A percentile compares a stretch with the other conserved stretches of the same genome.
phyloP scores from a whole-genome alignment of 2,797 vertebrate genomes.

The Pseudomugil gertrudae region DNA sequence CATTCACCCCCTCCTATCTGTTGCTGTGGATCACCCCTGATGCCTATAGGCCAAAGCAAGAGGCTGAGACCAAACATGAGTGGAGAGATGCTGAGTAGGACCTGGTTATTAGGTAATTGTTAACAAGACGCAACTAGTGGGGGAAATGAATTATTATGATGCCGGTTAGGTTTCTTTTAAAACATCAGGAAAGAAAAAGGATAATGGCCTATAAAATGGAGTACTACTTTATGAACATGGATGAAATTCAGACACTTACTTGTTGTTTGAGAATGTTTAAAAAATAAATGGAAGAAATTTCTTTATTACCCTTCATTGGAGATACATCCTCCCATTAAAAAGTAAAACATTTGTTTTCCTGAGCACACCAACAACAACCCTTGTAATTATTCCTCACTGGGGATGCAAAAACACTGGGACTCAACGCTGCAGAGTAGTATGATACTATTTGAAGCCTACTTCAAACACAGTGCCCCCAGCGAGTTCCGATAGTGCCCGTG shows the following conservation, averaged over 20 bases:
- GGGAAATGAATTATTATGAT: conserved; percentile 38
- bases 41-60: conserved; percentile 73
- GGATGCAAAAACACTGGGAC: conserved; percentile 61
- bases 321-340: conserved; percentile 55
- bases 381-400: conserved; percentile 71
- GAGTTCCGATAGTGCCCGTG: conserved; percentile 75
- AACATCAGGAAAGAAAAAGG: neutral
- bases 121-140: conserved; percentile 42
- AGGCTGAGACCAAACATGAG: conserved; percentile 61
- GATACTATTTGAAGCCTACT: conserved; percentile 83
- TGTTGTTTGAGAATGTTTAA: conserved; percentile 2
- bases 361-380: conserved; percentile 64
- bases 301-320: conserved; percentile 25
- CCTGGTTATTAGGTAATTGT: conserved; percentile 34
- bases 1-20: conserved; percentile 75
- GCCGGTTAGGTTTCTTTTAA: conserved; percentile 52
- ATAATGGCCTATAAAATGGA: conserved; percentile 31
- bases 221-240: conserved; percentile 5
- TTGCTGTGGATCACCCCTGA: conserved; percentile 76
- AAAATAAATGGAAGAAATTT: neutral
- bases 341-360: conserved; percentile 68
- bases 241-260: conserved; percentile 3
- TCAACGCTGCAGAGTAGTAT: conserved; percentile 66
- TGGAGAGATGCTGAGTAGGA: conserved; percentile 43
- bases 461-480: conserved; percentile 77